phyloP scores from a whole-genome alignment of 2,797 vertebrate species.

The Mormyrus hasselquistii region DNA sequence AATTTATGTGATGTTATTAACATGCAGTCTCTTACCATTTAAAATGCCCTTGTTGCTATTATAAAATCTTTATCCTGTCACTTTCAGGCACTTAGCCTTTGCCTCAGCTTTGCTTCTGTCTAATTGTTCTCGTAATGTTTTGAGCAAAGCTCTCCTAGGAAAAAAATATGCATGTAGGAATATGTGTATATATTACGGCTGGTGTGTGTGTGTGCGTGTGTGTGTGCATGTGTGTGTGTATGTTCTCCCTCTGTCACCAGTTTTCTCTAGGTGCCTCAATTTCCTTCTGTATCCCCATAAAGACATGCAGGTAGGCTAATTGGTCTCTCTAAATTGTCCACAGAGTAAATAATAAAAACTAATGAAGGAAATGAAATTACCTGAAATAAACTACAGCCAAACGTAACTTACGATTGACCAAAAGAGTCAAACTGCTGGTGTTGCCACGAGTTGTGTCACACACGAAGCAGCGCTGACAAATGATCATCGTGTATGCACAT shows the following conservation, averaged over 20 bases:
- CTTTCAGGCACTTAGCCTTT: slow-evolving; percentile 21
- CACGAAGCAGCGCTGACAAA: background rate
- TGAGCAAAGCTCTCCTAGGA: background rate
- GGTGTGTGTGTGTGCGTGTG: background rate
- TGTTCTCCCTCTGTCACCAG: background rate
- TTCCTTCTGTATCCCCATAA: background rate
- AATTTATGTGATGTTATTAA: slow-evolving; percentile 47
- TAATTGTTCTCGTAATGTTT: background rate
- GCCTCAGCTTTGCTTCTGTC: background rate
- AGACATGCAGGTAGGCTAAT: background rate
- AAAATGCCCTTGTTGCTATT: slow-evolving; percentile 32
- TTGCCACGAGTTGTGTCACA: background rate
- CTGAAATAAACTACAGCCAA: background rate
- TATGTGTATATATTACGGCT: background rate
- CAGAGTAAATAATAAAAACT: background rate
- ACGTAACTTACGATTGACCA: background rate
- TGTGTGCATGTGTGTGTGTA: no score
- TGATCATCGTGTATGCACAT: background rate
- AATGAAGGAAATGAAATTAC: background rate
- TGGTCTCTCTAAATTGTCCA: background rate
- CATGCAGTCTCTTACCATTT: slow-evolving; percentile 37
- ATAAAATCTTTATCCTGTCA: slow-evolving; percentile 20
- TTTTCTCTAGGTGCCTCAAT: background rate
- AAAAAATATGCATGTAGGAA: background rate
- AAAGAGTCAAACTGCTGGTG: background rate